Base-by-base conservation (phyloP, 2,113 vertebrate genomes). In the Ahaetulla prasina region DNA sequence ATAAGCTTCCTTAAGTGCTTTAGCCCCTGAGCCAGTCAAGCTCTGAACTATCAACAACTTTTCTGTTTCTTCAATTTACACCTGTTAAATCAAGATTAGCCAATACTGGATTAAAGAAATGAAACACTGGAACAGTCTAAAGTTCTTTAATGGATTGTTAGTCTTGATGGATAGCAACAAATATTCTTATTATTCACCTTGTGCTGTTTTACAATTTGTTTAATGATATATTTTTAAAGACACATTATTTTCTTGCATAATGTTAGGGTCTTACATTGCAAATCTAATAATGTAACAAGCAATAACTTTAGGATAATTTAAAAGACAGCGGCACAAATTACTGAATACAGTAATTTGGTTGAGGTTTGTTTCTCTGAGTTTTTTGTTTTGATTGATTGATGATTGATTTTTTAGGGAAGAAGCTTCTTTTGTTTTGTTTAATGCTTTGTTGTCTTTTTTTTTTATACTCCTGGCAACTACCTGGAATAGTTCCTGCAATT, bases 71-170 rank as follows among this genome's bases (percentile, higher is more conserved):
- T 94, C 96, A 96, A 97, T 97, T 97, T 97, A 94, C 96, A 96
- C 97, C 96, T 97, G 95, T 94, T 96, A 95, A 96, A 95, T 96
- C 93, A 94, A 94, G 94, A 96, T 97, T 95, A 96, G 93, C 95
- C 96, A 95, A 90, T 92, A 90, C 54, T 88, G 89, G 94, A 93
- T 96, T 97, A 90, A 95, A 95, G 96, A 97, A 97, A 95, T 91
- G 94, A 96, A 94, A 93, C 95, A 89, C 94, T 96, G 94, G 92
- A 92, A 94, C 96, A 90, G 74, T 9, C 85, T 22, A 92, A 94
- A 92, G 68, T 90, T 95, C 55, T 89, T 10, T 7, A 2, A 4
- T 47, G 92, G 94, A 94, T 95, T 95, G 97, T 94, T 74, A 95
- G n/a, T 53, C 95, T 95, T 93, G 93, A 91, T 55, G 95, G 96